These are phyloP conservation scores for Hyperopisus bebe DNA, from an alignment of 2,113 vertebrate genomes.

Conservation along the genomic window DNA sequence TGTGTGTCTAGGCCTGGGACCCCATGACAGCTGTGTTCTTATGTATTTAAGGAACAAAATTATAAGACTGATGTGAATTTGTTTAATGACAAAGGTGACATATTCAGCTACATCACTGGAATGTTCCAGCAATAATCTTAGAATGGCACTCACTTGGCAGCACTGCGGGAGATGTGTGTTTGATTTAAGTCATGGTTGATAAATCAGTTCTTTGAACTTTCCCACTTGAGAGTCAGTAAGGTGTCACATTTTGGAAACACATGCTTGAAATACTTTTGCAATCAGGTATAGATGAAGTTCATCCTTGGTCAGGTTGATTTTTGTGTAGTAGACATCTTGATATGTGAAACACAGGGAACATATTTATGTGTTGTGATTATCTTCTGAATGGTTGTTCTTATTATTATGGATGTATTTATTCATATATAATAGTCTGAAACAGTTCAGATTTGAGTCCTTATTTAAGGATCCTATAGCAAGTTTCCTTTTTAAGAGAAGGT, in stretches of 20 bases:
- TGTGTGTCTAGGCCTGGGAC: not conserved
- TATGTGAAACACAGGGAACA: slow-evolving; percentile 51
- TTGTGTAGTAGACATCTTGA: slow-evolving; percentile 57
- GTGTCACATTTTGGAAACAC: slow-evolving; percentile 50
- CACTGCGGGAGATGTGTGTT: not conserved
- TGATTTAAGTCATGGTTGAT: slow-evolving; percentile 13
- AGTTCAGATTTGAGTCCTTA: not conserved
- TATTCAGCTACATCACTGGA: not conserved
- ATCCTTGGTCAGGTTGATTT: slow-evolving; percentile 33
- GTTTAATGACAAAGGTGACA: not conserved
- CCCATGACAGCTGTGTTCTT: not conserved
- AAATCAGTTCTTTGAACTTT: slow-evolving; percentile 33
- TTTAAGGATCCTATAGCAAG: not conserved
- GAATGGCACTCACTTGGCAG: not conserved
- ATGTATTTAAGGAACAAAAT: not conserved
- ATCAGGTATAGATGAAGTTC: slow-evolving; percentile 33
- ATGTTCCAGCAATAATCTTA: not conserved
- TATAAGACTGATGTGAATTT: not conserved
- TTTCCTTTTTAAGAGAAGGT: not conserved
- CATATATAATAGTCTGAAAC: not conserved
- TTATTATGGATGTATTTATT: not conserved
- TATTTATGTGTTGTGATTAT: slow-evolving; percentile 39
- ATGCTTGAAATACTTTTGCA: slow-evolving; percentile 42
- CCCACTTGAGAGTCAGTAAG: slow-evolving; percentile 37
- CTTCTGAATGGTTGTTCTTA: slow-evolving; percentile 15